Conservation (phyloP, 2,888 invertebrate species). For the Perizoma flavofasciatum region DNA sequence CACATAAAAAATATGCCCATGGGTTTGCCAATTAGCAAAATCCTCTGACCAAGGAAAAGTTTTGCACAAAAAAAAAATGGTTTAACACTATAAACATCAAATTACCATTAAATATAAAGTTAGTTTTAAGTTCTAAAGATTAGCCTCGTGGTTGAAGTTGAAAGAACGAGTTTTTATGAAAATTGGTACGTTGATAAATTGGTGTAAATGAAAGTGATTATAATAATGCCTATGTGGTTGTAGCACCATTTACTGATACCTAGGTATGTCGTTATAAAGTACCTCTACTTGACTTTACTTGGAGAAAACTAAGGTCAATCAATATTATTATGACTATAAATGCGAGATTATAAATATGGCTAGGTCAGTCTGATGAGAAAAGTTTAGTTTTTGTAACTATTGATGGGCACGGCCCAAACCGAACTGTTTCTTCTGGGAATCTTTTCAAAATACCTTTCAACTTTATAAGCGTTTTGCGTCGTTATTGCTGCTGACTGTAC, state of each 20-base stretch:
- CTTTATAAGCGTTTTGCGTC: neutral
- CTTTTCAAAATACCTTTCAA: no score
- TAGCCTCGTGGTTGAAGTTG: no score
- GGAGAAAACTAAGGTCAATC: slow-evolving; percentile 19
- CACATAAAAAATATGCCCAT: no score
- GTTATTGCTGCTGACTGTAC: slow-evolving; percentile 13
- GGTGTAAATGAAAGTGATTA: neutral
- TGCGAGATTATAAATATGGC: slow-evolving; percentile 8
- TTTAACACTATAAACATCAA: no score
- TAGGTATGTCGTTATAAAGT: neutral
- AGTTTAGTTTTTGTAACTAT: neutral
- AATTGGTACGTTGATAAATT: no score
- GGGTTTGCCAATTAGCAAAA: no score
- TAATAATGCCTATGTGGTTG: neutral
- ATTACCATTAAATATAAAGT: no score
- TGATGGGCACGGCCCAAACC: slow-evolving; percentile 2
- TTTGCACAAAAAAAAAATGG: no score
- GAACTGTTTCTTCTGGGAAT: no score
- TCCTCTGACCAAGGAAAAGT: no score
- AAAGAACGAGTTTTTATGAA: no score
- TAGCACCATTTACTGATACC: neutral
- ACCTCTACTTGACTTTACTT: slow-evolving; percentile 11
- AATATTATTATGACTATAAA: slow-evolving; percentile 19
- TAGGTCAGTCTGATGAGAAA: slow-evolving; percentile 8
- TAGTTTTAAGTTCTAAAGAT: no score